Percentiles rank a stretch among this genome's conserved stretches.
Conservation (phyloP, 2,888 invertebrate genomes). For the Operophtera brumata region DNA sequence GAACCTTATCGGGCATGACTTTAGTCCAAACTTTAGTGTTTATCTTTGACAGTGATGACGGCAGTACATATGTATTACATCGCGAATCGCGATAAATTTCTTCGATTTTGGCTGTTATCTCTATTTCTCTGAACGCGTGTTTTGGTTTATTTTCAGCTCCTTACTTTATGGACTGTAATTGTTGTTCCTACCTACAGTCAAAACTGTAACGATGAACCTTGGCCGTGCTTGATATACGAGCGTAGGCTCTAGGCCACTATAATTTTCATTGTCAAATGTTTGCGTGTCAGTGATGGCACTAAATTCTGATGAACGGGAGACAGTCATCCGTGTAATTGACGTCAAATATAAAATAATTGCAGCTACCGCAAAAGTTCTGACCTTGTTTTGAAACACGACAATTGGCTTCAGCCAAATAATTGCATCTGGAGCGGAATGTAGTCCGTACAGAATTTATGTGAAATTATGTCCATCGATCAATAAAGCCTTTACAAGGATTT, state of each 20-base stretch:
- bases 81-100: constrained; percentile 30
- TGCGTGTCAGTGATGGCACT: constrained; percentile 43
- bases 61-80: constrained; percentile 29
- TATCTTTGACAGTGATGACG: constrained; percentile 36
- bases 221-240: constrained; percentile 55
- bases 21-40: constrained; percentile 35
- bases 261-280: constrained; percentile 50
- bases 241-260: constrained; percentile 59
- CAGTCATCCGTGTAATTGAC: constrained; percentile 44
- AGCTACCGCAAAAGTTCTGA: constrained; percentile 34
- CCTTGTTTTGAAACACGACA: constrained; percentile 27
- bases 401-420: constrained; percentile 23
- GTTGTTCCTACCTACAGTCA: constrained; percentile 24
- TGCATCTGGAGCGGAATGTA: constrained; percentile 10
- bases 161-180: not conserved
- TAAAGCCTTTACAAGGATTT: constrained; percentile 34
- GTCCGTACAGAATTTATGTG: constrained; percentile 13
- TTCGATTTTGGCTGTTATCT: constrained; percentile 19
- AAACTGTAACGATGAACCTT: constrained; percentile 41
- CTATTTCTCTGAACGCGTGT: constrained; percentile 31
- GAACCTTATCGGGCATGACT: constrained; percentile 43
- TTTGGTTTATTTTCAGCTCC: constrained; percentile 10
- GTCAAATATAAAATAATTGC: constrained; percentile 46
- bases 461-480: constrained; percentile 20
- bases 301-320: constrained; percentile 41